Evolutionary conservation across 2,888 invertebrate genomes (phyloP).

Genomic region (Choristoneura rosaceana): DNA sequence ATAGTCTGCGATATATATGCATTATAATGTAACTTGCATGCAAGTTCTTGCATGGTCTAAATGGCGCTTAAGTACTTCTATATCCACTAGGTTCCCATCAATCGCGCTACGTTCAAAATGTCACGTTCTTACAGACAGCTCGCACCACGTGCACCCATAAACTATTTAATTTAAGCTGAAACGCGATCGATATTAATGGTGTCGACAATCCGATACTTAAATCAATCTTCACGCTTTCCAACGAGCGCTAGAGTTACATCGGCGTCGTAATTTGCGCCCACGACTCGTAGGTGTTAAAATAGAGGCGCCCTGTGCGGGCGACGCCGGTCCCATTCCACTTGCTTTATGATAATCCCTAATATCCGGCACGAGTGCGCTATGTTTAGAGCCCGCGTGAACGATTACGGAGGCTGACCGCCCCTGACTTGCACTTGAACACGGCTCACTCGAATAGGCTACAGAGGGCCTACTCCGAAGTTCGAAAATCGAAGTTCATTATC

Average conservation of each 20-base stretch:
- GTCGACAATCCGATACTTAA: conserved; percentile 57
- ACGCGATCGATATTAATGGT: conserved; percentile 47
- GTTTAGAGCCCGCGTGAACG: conserved; percentile 62
- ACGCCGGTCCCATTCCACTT: conserved; percentile 77
- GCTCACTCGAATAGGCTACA: conserved; percentile 6
- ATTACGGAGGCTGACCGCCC: conserved; percentile 59
- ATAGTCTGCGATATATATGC: too few relatives aligned
- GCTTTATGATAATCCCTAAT: conserved; percentile 84
- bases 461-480: too few relatives aligned
- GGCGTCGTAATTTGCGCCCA: conserved; percentile 80
- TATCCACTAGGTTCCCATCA: neutral
- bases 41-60: too few relatives aligned
- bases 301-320: conserved; percentile 81
- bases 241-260: conserved; percentile 55
- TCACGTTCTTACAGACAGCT: neutral
- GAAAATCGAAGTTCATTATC: too few relatives aligned
- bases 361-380: conserved; percentile 78
- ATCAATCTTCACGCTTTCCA: conserved; percentile 60
- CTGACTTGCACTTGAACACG: conserved; percentile 40
- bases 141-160: conserved; percentile 11
- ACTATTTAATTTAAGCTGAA: conserved; percentile 23
- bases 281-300: conserved; percentile 82
- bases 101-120: neutral
- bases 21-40: too few relatives aligned
- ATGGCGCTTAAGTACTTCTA: too few relatives aligned